These are phyloP conservation scores for Pachyramphus minor DNA, from an alignment of 2,113 vertebrate genomes.

Conservation along the genomic window DNA sequence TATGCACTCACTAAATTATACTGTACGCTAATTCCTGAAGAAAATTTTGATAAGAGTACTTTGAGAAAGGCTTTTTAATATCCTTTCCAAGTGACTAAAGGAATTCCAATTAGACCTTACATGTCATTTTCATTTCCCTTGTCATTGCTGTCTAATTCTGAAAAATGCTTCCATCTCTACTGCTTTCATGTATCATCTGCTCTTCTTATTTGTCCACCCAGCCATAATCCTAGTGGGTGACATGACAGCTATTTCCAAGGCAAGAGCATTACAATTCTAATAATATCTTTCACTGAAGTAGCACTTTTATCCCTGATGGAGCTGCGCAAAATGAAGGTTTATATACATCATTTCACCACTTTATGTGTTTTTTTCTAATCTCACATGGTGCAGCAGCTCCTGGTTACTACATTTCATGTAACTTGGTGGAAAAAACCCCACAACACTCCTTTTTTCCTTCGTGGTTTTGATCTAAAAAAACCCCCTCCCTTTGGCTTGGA, in stretches of 20 bases:
- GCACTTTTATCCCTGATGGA: background rate
- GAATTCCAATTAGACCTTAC: slow-evolving; percentile 54
- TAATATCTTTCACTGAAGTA: slow-evolving; percentile 24
- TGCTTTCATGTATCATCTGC: slow-evolving; percentile 17
- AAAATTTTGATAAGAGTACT: slow-evolving; percentile 56
- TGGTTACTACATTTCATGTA: background rate
- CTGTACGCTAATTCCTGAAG: slow-evolving; percentile 46
- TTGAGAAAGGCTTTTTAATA: slow-evolving; percentile 47
- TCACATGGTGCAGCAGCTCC: background rate
- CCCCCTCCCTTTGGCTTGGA: background rate
- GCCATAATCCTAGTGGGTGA: slow-evolving; percentile 29
- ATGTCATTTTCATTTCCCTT: slow-evolving; percentile 42
- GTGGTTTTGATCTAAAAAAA: background rate
- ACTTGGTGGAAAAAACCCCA: background rate
- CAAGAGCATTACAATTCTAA: slow-evolving; percentile 42
- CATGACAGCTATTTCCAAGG: slow-evolving; percentile 47
- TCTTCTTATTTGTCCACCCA: slow-evolving; percentile 34
- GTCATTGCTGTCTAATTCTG: slow-evolving; percentile 34
- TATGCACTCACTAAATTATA: slow-evolving; percentile 43
- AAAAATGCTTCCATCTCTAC: slow-evolving; percentile 30
- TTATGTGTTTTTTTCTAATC: background rate
- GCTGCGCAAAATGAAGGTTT: background rate
- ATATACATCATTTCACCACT: background rate
- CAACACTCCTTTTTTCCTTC: background rate
- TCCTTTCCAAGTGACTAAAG: slow-evolving; percentile 35